Evolutionary conservation across 2,797 vertebrate genomes (phyloP).

Genomic region (Thaleichthys pacificus): DNA sequence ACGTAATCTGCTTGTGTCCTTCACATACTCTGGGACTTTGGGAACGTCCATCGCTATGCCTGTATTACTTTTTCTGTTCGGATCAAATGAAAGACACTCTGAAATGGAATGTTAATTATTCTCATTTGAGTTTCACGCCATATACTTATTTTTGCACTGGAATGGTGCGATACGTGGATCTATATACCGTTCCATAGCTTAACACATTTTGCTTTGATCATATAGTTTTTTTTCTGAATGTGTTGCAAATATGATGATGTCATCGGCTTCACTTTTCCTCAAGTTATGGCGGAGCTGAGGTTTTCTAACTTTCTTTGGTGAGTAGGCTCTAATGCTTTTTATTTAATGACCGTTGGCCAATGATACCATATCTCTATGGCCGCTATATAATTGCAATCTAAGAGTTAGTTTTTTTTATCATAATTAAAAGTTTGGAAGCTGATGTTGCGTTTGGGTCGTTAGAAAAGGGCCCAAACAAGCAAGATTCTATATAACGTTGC

Average conservation of each 20-base stretch:
- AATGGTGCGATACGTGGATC: background rate
- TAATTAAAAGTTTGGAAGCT: background rate
- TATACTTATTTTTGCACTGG: background rate
- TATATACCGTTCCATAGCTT: slow-evolving; percentile 1
- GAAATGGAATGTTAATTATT: slow-evolving; percentile 14
- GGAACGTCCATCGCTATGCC: slow-evolving; percentile 49
- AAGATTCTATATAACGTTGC: slow-evolving; percentile 9
- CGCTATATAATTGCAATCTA: background rate
- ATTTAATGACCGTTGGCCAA: background rate
- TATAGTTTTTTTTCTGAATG: slow-evolving; percentile 49
- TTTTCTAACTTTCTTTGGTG: slow-evolving; percentile 77
- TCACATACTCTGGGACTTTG: slow-evolving; percentile 55
- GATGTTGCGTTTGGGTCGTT: slow-evolving; percentile 11
- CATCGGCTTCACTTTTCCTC: slow-evolving; percentile 77
- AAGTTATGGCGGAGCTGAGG: slow-evolving; percentile 83
- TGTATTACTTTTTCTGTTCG: slow-evolving; percentile 27
- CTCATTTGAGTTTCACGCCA: slow-evolving; percentile 39
- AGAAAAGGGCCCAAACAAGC: slow-evolving; percentile 16
- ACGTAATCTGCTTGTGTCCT: slow-evolving; percentile 26
- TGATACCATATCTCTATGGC: background rate
- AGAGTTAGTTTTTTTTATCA: background rate
- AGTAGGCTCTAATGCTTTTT: slow-evolving; percentile 41
- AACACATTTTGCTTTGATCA: slow-evolving; percentile 14
- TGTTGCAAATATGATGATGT: slow-evolving; percentile 77
- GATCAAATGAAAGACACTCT: slow-evolving; percentile 18